A percentile compares a stretch with the other conserved stretches of the same genome.
Evolutionary conservation across 2,113 vertebrate species (phyloP).

Genomic region (human (Homo sapiens)): DNA sequence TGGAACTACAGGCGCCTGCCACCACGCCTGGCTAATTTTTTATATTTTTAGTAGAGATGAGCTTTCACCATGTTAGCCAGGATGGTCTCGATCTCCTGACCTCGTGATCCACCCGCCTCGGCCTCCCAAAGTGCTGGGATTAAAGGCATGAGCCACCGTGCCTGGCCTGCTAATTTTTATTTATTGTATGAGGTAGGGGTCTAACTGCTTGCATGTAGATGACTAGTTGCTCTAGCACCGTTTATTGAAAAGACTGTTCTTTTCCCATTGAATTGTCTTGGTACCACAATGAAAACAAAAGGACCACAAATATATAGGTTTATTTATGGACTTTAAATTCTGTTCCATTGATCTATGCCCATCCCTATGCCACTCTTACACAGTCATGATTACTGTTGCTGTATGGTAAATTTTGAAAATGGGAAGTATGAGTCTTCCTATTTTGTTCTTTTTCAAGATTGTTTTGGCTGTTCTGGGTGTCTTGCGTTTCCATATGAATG

Average conservation of each 20-base stretch:
- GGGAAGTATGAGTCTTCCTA: not conserved
- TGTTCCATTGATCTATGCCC: not conserved
- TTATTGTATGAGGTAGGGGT: not conserved
- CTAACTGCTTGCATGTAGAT: not conserved
- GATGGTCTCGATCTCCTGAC: no score
- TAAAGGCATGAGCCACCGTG: no score
- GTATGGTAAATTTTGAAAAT: not conserved
- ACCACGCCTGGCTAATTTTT: no score
- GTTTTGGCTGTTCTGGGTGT: not conserved
- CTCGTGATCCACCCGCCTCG: no score
- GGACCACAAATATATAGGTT: not conserved
- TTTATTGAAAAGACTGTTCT: not conserved
- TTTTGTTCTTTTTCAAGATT: not conserved
- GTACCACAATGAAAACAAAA: not conserved
- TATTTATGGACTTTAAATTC: not conserved
- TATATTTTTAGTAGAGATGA: no score
- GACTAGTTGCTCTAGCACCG: not conserved
- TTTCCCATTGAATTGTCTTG: not conserved
- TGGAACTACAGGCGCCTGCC: no score
- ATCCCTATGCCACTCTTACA: not conserved
- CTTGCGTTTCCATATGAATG: not conserved
- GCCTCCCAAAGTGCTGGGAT: no score
- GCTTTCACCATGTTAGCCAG: no score
- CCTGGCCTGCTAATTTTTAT: not conserved
- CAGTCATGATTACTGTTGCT: not conserved